Base-by-base conservation (phyloP, 2,888 invertebrate species). In the Agrotis ipsilon region DNA sequence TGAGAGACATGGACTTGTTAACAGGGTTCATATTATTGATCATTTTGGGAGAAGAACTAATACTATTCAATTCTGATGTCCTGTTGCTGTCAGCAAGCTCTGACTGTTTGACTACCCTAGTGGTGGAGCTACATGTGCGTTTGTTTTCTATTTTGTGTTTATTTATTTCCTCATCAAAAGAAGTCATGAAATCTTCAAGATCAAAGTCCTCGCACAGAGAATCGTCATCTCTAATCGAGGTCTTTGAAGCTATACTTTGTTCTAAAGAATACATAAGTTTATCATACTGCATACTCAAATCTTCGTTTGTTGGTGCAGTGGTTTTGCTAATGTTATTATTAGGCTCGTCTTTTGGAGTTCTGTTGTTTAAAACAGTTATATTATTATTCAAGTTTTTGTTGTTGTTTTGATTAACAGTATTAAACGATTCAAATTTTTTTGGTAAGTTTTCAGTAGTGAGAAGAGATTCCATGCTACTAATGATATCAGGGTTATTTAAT, bases 101-200 rank as follows among this genome's bases (percentile, higher is more conserved):
- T 4, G 93, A 91, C 76, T 92, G 93, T 79, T 92, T 93, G 14
- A 96, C 93, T 88, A 96, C 89, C 83, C 96, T 93, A 86, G 96
- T 96, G 32, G 95, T 96, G 5, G 96, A 95, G 85, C 96, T 96
- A 87, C 95, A 94, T 64, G 94, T 94, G 84, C 96, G 92, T 89
- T 94, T 93, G 77, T 90, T 94, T 88, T 94, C 94, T 69, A 88
- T 79, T 87, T 92, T 94, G 84, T 94, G 94, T 87, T 94, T 96
- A 81, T 92, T 88, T 69, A 95, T 95, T 87, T 97, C 97, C 84
- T 97, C 97, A 82, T 97, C 97, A 88, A 97, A 97, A 78, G 97
- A 97, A 82, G 97, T 97, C 93, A 97, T 97, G 87, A 97, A 96
- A 91, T 97, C 97, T 87, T 97, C 97, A 78, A 96, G 92, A 89